A percentile compares a stretch with the other conserved stretches of the same genome.
Evolutionary conservation across 2,888 invertebrate species (phyloP).

Genomic region (Desoria tigrina): DNA sequence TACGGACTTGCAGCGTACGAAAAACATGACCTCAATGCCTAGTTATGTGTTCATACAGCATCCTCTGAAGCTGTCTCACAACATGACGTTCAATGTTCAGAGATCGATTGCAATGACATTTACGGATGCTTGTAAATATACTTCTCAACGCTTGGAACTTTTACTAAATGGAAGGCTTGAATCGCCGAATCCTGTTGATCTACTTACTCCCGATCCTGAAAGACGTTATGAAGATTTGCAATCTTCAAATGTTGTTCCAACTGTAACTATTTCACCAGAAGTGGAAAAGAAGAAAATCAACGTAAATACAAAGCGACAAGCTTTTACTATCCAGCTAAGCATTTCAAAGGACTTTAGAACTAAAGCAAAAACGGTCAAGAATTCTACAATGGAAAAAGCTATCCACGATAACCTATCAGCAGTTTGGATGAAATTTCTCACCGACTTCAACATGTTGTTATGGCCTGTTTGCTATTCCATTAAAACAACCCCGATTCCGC

Average conservation of each 20-base stretch:
- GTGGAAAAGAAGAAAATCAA: no score
- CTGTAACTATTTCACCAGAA: no score
- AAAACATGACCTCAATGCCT: no score
- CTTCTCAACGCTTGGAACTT: background rate
- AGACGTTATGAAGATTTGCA: no score
- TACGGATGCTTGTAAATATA: background rate
- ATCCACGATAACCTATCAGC: background rate
- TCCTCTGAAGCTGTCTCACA: background rate
- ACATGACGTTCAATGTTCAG: background rate
- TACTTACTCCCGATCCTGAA: background rate
- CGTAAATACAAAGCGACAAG: no score
- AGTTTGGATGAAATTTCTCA: background rate
- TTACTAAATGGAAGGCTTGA: background rate
- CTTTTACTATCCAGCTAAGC: background rate
- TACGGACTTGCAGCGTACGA: no score
- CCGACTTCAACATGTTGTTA: background rate
- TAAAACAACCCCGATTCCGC: background rate
- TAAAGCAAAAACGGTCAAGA: background rate
- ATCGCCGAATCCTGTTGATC: background rate
- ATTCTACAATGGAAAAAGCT: background rate
- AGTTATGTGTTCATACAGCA: background rate
- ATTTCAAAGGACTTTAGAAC: background rate
- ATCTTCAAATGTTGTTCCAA: no score
- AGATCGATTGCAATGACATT: background rate
- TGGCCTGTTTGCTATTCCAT: background rate